Percentiles rank a stretch among this genome's conserved stretches.
Evolutionary conservation across 2,113 vertebrate species (phyloP).

Genomic region (Marcusenius ussheri): DNA sequence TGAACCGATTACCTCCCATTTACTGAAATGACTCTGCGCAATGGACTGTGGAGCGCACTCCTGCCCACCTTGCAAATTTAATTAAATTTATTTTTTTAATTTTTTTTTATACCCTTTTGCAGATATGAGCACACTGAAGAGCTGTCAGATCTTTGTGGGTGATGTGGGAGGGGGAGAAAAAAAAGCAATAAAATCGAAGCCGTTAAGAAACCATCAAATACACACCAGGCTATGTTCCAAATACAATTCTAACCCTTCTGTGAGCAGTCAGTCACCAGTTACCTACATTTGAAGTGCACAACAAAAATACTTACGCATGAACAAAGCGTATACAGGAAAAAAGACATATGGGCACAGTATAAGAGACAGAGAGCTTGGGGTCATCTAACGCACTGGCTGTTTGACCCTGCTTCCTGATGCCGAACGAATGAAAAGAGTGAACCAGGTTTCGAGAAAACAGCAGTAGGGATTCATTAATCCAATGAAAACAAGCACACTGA

Average conservation of each 20-base stretch:
- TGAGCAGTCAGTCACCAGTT: conserved; percentile 53
- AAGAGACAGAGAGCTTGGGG: conserved; percentile 38
- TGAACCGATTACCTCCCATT: background rate
- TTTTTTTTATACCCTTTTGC: background rate
- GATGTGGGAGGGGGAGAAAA: background rate
- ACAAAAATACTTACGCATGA: conserved; percentile 15
- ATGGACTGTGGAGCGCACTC: background rate
- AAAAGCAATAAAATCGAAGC: conserved; percentile 20
- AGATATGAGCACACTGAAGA: background rate
- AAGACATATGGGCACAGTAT: background rate
- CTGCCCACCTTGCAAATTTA: background rate
- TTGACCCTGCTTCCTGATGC: background rate
- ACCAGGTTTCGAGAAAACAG: conserved; percentile 33
- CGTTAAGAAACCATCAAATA: conserved; percentile 39
- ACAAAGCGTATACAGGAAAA: conserved; percentile 17
- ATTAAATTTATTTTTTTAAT: background rate
- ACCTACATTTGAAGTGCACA: conserved; percentile 31
- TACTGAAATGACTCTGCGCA: background rate
- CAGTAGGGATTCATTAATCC: conserved; percentile 39
- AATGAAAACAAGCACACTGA: conserved; percentile 49
- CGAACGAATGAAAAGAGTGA: conserved; percentile 29
- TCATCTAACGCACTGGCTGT: background rate
- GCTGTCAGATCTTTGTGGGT: background rate
- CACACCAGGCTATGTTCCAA: conserved; percentile 43
- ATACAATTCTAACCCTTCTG: conserved; percentile 38